Percentiles rank a stretch among this genome's conserved stretches.
These are phyloP conservation scores for Cyclopterus lumpus DNA, from an alignment of 2,797 vertebrate genomes.

Conservation along the genomic window DNA sequence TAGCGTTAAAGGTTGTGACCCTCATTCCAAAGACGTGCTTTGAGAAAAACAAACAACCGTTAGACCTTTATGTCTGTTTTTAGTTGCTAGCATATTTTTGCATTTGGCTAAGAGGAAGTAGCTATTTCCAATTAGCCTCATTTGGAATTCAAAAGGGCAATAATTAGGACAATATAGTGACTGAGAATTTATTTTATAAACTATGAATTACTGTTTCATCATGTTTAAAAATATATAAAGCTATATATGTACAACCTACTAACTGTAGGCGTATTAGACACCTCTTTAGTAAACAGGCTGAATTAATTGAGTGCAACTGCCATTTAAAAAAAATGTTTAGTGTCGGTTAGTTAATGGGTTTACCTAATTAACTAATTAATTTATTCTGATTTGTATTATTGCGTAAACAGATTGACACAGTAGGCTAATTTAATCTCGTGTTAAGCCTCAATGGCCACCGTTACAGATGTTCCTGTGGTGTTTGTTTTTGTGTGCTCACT, in stretches of 20 bases:
- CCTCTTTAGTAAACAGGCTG: background rate
- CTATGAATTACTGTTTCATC: background rate
- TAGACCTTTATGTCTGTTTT: background rate
- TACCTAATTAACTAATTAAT: too few species aligned
- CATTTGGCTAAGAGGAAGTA: background rate
- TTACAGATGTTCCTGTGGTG: slow-evolving; percentile 4
- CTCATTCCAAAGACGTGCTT: background rate
- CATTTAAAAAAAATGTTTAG: background rate
- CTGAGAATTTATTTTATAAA: background rate
- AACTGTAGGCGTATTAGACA: background rate
- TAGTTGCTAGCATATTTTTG: background rate
- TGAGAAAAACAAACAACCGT: background rate
- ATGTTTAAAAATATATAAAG: background rate
- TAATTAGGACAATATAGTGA: background rate
- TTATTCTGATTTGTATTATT: background rate
- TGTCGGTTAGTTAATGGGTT: background rate
- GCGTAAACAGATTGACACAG: background rate
- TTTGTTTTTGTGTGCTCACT: slow-evolving; percentile 19
- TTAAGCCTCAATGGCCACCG: background rate
- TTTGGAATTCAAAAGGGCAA: background rate
- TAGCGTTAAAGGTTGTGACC: accelerated
- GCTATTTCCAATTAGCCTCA: background rate
- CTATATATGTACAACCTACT: background rate
- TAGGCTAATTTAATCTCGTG: background rate
- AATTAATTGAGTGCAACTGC: background rate